These are phyloP conservation scores for Petrocephalus sullivani DNA, from an alignment of 2,797 vertebrate genomes.

Conservation along the genomic window DNA sequence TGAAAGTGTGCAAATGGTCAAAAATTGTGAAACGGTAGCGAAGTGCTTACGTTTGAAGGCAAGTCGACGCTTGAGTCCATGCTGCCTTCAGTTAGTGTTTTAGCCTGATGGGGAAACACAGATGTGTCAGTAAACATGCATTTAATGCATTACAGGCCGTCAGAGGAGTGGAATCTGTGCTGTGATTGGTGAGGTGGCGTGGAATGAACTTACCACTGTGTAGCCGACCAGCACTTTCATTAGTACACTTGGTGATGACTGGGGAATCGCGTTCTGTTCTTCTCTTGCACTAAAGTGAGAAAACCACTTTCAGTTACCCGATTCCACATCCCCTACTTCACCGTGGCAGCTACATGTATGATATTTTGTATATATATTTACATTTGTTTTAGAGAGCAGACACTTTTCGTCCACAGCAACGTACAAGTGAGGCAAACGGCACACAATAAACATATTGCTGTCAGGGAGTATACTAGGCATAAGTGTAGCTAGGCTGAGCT, in stretches of 20 bases:
- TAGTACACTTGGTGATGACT: slow-evolving; percentile 45
- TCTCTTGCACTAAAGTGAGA: slow-evolving; percentile 48
- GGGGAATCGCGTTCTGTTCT: slow-evolving; percentile 23
- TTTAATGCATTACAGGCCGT: background rate
- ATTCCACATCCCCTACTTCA: background rate
- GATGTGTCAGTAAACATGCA: slow-evolving; percentile 38
- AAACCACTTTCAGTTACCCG: background rate
- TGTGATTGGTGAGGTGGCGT: background rate
- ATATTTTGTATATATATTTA: background rate
- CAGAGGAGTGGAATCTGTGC: background rate
- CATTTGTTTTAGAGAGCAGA: background rate
- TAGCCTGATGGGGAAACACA: slow-evolving; percentile 56
- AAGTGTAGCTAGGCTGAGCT: background rate
- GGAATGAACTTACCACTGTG: slow-evolving; percentile 58
- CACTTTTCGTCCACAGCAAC: background rate
- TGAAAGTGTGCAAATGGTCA: background rate
- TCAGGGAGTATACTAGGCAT: background rate
- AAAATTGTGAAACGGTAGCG: background rate
- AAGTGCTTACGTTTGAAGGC: slow-evolving; percentile 61
- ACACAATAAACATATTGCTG: background rate
- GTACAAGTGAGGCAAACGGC: background rate
- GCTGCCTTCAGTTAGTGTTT: slow-evolving; percentile 63
- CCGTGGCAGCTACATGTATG: background rate
- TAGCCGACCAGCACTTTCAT: slow-evolving; percentile 74
- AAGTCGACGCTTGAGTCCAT: slow-evolving; percentile 63